phyloP scores from a whole-genome alignment of 2,888 invertebrate genomes.

The Eupithecia exiguata region DNA sequence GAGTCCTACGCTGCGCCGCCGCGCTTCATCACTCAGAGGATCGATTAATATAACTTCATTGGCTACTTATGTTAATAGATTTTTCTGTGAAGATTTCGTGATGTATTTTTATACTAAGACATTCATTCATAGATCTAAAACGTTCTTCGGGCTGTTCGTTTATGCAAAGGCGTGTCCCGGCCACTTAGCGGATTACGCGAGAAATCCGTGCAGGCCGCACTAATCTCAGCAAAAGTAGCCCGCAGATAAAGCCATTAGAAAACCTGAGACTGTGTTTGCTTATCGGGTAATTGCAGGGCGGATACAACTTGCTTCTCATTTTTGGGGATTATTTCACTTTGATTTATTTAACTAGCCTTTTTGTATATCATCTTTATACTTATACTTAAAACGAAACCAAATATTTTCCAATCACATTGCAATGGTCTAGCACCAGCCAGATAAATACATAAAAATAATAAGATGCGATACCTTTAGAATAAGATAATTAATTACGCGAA shows the following conservation, averaged over 20 bases:
- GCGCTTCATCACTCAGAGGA: not conserved
- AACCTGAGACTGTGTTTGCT: conserved; percentile 27
- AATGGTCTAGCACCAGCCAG: not conserved
- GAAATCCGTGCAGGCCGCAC: conserved; percentile 32
- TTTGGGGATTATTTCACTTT: not conserved
- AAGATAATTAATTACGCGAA: not conserved
- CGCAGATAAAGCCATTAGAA: conserved; percentile 35
- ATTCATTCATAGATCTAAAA: not conserved
- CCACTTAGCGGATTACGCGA: conserved; percentile 41
- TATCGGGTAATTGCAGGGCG: conserved; percentile 11
- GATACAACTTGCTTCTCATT: not conserved
- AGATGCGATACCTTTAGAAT: not conserved
- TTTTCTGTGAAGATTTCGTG: not conserved
- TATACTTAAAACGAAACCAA: too few relatives aligned
- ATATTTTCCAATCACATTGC: not conserved
- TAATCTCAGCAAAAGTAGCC: conserved; percentile 35
- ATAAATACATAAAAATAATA: not conserved
- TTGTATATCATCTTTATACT: not conserved
- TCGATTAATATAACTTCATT: not conserved
- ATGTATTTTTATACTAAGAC: not conserved
- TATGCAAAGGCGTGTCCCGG: conserved; percentile 27
- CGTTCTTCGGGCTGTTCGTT: not conserved
- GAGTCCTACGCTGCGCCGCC: not conserved
- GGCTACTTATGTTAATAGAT: not conserved
- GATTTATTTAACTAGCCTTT: not conserved